A percentile compares a stretch with the other conserved stretches of the same genome.
These are phyloP conservation scores for Lota lota DNA, from an alignment of 2,113 vertebrate genomes.

Conservation along the genomic window DNA sequence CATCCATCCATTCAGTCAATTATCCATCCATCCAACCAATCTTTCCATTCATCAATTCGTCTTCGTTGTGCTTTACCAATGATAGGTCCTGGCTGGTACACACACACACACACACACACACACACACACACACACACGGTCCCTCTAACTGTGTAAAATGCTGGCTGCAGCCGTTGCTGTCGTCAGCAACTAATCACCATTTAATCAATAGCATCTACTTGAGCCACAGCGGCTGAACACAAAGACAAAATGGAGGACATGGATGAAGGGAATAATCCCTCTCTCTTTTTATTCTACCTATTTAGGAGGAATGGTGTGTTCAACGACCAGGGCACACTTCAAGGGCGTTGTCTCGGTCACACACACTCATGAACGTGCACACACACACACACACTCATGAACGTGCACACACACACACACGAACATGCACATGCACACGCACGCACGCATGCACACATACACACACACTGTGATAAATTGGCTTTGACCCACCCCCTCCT, in stretches of 20 bases:
- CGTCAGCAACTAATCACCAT: conserved; percentile 4
- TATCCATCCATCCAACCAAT: conserved; percentile 8
- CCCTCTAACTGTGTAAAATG: conserved; percentile 13
- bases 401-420: conserved; percentile 8
- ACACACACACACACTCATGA: conserved; percentile 7
- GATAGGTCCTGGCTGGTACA: no score
- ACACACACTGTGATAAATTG: conserved; percentile 45
- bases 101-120: no score
- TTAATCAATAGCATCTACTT: conserved; percentile 18
- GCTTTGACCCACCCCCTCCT: conserved; percentile 43
- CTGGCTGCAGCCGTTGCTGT: not conserved
- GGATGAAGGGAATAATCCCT: not conserved
- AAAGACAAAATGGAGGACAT: not conserved
- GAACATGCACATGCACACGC: conserved; percentile 5
- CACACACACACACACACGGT: no score
- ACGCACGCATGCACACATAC: conserved; percentile 16
- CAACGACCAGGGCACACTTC: conserved; percentile 12
- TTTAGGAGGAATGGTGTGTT: not conserved
- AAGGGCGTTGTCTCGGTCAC: not conserved
- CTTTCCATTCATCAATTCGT: no score
- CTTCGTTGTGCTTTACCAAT: no score
- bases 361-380: not conserved
- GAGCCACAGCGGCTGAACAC: conserved; percentile 3
- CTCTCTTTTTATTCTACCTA: not conserved
- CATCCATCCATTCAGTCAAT: not conserved